phyloP scores from a whole-genome alignment of 2,888 invertebrate genomes.

The Cetonia aurata region DNA sequence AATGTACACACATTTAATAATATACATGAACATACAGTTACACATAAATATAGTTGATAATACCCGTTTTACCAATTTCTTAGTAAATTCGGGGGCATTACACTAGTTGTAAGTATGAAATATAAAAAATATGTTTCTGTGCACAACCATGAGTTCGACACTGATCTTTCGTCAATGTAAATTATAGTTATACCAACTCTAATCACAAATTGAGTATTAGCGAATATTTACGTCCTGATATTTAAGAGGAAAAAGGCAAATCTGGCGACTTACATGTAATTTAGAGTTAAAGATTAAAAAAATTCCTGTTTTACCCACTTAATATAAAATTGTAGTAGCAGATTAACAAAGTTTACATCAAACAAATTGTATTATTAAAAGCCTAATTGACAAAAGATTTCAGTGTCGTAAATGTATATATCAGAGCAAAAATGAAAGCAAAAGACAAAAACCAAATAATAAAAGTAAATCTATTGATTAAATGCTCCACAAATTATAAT shows the following conservation, averaged over 20 bases:
- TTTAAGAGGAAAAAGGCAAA: too few relatives aligned
- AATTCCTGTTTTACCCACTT: too few relatives aligned
- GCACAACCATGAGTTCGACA: constrained; percentile 46
- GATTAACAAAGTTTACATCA: too few relatives aligned
- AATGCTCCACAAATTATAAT: constrained; percentile 31
- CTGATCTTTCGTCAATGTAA: constrained; percentile 32
- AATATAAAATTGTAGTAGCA: too few relatives aligned
- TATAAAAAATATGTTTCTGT: constrained; percentile 47
- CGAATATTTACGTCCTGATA: too few relatives aligned
- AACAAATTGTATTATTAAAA: not conserved
- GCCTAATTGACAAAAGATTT: constrained; percentile 12
- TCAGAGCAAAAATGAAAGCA: constrained; percentile 34
- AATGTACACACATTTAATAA: constrained; percentile 2
- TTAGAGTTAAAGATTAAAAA: too few relatives aligned
- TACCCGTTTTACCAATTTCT: constrained; percentile 11
- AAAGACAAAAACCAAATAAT: constrained; percentile 26
- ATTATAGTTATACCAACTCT: constrained; percentile 1
- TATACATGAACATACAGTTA: constrained; percentile 32
- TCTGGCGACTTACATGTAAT: too few relatives aligned
- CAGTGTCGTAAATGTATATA: constrained; percentile 36
- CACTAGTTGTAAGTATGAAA: constrained; percentile 7
- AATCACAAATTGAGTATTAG: constrained; percentile 25
- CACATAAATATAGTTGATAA: constrained; percentile 5
- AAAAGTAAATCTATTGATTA: constrained; percentile 42
- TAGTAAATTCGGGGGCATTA: constrained; percentile 13